Evolutionary conservation across 2,113 vertebrate genomes (phyloP).

Genomic region (Recurvirostra avosetta): DNA sequence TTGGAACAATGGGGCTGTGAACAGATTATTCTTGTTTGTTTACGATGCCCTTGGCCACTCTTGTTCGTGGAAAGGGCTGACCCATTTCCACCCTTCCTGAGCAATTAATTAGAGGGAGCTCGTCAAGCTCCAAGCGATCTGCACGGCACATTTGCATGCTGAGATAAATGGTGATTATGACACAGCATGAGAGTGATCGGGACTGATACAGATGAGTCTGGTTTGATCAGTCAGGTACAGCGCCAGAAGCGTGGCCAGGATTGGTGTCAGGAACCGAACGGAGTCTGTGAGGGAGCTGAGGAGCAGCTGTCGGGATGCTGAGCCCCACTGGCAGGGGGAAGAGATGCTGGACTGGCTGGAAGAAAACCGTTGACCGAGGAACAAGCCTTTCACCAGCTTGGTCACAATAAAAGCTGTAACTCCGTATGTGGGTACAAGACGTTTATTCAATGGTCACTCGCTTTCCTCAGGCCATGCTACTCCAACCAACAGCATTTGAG

Average conservation of each 20-base stretch:
- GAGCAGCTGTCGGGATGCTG: neutral
- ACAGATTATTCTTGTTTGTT: neutral
- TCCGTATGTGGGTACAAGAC: neutral
- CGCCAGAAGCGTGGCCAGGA: neutral
- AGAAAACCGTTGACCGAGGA: neutral
- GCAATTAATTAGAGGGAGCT: neutral
- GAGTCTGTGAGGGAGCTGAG: neutral
- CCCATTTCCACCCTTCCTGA: neutral
- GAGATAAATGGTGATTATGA: neutral
- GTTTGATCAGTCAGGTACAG: neutral
- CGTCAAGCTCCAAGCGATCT: neutral
- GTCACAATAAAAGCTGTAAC: neutral
- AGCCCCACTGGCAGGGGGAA: neutral
- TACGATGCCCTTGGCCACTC: neutral
- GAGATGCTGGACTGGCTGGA: neutral
- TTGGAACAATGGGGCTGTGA: neutral
- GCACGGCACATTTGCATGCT: neutral
- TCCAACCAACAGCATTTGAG: neutral
- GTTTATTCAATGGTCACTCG: neutral
- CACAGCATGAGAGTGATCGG: fast-evolving
- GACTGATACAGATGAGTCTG: neutral
- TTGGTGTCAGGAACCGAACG: fast-evolving
- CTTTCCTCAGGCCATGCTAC: neutral
- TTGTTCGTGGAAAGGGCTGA: neutral
- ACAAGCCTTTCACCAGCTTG: neutral